Percentiles rank a stretch among this genome's conserved stretches.
These are phyloP conservation scores for Eilema sororculum DNA, from an alignment of 2,888 invertebrate species.

Conservation along the genomic window DNA sequence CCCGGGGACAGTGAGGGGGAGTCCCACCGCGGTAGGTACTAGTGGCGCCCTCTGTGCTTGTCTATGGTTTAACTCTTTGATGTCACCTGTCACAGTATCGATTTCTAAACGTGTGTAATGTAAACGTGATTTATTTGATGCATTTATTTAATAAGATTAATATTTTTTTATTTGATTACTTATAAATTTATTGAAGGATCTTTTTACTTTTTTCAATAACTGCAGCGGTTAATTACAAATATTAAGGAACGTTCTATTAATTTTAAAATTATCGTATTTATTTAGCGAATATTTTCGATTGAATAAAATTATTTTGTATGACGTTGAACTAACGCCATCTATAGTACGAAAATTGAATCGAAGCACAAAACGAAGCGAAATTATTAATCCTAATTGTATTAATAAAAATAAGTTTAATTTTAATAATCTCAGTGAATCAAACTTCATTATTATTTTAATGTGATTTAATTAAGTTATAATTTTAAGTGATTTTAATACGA, in stretches of 20 bases:
- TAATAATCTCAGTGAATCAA: slow-evolving; percentile 49
- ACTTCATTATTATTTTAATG: slow-evolving; percentile 54
- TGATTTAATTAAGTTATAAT: slow-evolving; percentile 56
- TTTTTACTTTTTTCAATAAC: neutral
- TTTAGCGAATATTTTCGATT: slow-evolving; percentile 2
- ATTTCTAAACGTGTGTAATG: slow-evolving; percentile 3
- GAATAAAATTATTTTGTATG: slow-evolving; percentile 9
- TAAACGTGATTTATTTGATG: slow-evolving; percentile 3
- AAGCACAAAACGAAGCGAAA: slow-evolving; percentile 48
- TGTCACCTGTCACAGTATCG: slow-evolving; percentile 9
- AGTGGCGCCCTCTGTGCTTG: slow-evolving; percentile 12
- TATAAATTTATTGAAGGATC: neutral
- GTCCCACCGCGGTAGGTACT: slow-evolving; percentile 26
- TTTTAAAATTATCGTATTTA: slow-evolving; percentile 1
- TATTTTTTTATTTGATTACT: slow-evolving; percentile 2
- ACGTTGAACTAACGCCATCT: slow-evolving; percentile 32
- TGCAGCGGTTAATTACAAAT: neutral
- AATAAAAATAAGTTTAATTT: slow-evolving; percentile 45
- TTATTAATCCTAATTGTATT: slow-evolving; percentile 36
- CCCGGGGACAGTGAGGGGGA: neutral
- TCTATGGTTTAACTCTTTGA: slow-evolving; percentile 6
- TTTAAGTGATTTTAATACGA: slow-evolving; percentile 49
- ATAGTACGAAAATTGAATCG: slow-evolving; percentile 17
- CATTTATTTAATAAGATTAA: slow-evolving; percentile 1
- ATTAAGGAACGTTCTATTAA: neutral